Evolutionary conservation across 2,113 vertebrate genomes (phyloP), one percentile per base, ranked within the genome.

Genomic region (Suncus etruscus): DNA sequence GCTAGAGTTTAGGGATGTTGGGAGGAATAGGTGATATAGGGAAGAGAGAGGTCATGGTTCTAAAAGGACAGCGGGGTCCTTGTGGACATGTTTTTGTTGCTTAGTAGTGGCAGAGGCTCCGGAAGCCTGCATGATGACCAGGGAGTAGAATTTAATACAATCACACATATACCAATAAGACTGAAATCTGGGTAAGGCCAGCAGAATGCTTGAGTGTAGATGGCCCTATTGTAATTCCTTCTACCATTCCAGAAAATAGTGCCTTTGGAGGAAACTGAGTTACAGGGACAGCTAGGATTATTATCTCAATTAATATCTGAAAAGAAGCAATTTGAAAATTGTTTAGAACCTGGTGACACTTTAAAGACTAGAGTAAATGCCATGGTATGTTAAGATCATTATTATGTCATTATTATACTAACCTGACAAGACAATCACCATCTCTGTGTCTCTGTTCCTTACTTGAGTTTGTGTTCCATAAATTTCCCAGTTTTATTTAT

Each of bases 361-460:
- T 84, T 31, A 73, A 85, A 93, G 32, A 65, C n/a, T 81, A 4
- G 25, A 82, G 31, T 4, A 7, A 8, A 22, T 20, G 15, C 14
- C 73, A 3, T 6, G 6, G 8, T n/a, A 15, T 77, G 9, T 29
- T 66, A 45, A 54, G 47, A n/a, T 68, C 25, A 7, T 50, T 50
- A 0, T 75, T 25, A 39, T 39, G 25, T 68, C 29, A 7, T 50
- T 50, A 0, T 75, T 25, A 39, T 39, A 2, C 27, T 1, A 14
- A 79, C n/a, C 1, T 20, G 72, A 32, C 1, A 27, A 51, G 25
- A 8, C 10, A 10, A 2, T 1, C 0, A 51, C 1, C 24, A 20
- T 32, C 54, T 14, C 89, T 81, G 22, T 58, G 68, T 91, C 72
- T 73, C 39, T n/a, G 51, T 15, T 18, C 74, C 77, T 72, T 20